phyloP scores from a whole-genome alignment of 2,113 vertebrate genomes.

The Hystrix cristata region DNA sequence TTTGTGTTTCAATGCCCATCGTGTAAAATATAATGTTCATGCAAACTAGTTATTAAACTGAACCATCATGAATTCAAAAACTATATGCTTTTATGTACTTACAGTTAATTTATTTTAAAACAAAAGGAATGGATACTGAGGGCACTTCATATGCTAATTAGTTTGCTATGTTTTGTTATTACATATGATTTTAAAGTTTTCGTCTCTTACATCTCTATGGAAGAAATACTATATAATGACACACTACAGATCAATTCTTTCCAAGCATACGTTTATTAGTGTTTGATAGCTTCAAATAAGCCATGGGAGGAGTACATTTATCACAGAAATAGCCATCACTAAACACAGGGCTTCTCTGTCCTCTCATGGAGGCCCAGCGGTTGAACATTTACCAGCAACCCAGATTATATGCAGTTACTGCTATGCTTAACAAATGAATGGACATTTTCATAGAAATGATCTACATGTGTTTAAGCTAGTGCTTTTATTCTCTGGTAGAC shows the following conservation, averaged over 20 bases:
- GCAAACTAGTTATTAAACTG: not conserved
- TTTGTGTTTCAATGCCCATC: too few species aligned
- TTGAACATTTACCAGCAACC: not conserved
- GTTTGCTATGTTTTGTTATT: not conserved
- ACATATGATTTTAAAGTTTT: not conserved
- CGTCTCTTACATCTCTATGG: not conserved
- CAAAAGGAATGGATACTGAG: not conserved
- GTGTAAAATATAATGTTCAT: too few species aligned
- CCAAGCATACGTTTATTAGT: not conserved
- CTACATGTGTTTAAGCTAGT: not conserved
- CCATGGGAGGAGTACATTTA: not conserved
- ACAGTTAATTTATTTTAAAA: not conserved
- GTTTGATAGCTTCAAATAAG: not conserved
- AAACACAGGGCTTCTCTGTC: not conserved
- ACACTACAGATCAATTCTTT: not conserved
- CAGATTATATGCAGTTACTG: not conserved
- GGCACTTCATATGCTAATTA: too few species aligned
- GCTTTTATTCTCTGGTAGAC: not conserved
- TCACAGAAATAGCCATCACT: not conserved
- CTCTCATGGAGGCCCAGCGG: not conserved
- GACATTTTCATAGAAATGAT: not conserved
- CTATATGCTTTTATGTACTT: not conserved
- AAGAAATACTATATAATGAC: not conserved
- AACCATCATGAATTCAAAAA: not conserved
- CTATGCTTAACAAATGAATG: not conserved